Percentiles rank a stretch among this genome's conserved stretches.
Conservation (phyloP, 2,888 invertebrate species). For the Caenorhabditis sp. region DNA sequence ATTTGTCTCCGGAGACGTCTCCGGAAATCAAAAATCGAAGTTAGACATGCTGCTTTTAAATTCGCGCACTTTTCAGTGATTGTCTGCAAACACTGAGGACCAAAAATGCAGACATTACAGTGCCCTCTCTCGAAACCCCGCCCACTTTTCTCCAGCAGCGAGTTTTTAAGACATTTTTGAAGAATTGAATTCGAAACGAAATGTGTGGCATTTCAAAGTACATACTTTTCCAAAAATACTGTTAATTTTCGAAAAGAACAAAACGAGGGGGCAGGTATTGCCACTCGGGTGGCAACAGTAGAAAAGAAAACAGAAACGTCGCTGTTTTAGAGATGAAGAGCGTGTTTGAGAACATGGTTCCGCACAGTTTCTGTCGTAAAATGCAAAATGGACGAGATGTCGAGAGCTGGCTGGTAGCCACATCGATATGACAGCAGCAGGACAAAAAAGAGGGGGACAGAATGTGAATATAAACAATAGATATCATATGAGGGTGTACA, state of each 20-base stretch:
- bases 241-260: neutral
- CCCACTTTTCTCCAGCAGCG: no score
- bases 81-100: neutral
- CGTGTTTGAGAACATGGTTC: constrained; percentile 21
- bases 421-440: constrained; percentile 37
- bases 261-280: constrained; percentile 11
- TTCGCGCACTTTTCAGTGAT: neutral
- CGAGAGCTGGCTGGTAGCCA: constrained; percentile 1
- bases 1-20: no score
- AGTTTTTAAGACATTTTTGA: no score
- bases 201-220: no score
- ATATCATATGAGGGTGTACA: constrained; percentile 36
- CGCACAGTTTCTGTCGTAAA: neutral
- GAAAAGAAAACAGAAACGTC: constrained; percentile 24
- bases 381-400: neutral
- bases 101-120: neutral
- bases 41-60: neutral
- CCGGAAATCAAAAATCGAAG: neutral
- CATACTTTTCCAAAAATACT: no score
- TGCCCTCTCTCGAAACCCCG: no score
- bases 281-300: constrained; percentile 9
- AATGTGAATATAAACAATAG: constrained; percentile 59
- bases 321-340: neutral
- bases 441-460: neutral
- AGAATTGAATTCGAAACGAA: no score